phyloP scores from a whole-genome alignment of 2,113 vertebrate species.

The Anoplopoma fimbria region DNA sequence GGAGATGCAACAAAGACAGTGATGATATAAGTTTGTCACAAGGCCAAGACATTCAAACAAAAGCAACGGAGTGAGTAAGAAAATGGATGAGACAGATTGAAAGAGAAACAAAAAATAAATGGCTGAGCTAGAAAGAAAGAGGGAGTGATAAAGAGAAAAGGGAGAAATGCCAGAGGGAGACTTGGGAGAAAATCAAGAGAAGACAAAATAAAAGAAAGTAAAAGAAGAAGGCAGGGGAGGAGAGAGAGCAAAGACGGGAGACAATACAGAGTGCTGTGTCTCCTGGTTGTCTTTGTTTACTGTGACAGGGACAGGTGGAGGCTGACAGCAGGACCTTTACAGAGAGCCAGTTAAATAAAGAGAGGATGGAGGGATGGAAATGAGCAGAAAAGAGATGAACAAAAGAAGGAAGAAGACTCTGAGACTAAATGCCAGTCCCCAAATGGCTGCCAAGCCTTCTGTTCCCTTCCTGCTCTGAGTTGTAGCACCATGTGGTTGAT shows the following conservation, averaged over 20 bases:
- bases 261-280: conserved; percentile 66
- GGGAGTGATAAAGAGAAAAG: conserved; percentile 20
- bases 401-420: conserved; percentile 67
- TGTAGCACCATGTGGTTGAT: conserved; percentile 61
- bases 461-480: conserved; percentile 53
- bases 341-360: conserved; percentile 76
- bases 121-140: not conserved
- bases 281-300: conserved; percentile 79
- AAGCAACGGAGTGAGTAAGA: not conserved
- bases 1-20: not conserved
- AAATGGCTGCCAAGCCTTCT: conserved; percentile 73
- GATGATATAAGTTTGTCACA: not conserved
- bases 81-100: conserved; percentile 6
- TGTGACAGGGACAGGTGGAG: conserved; percentile 80
- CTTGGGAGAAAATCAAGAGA: conserved; percentile 27
- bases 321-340: conserved; percentile 83
- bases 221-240: conserved; percentile 38
- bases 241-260: conserved; percentile 52
- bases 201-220: conserved; percentile 47
- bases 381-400: conserved; percentile 68
- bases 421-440: conserved; percentile 78
- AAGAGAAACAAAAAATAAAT: not conserved
- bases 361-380: conserved; percentile 73
- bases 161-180: conserved; percentile 2
- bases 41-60: conserved; percentile 5